Conservation (phyloP, 2,888 invertebrate species). For the Idaea straminata region DNA sequence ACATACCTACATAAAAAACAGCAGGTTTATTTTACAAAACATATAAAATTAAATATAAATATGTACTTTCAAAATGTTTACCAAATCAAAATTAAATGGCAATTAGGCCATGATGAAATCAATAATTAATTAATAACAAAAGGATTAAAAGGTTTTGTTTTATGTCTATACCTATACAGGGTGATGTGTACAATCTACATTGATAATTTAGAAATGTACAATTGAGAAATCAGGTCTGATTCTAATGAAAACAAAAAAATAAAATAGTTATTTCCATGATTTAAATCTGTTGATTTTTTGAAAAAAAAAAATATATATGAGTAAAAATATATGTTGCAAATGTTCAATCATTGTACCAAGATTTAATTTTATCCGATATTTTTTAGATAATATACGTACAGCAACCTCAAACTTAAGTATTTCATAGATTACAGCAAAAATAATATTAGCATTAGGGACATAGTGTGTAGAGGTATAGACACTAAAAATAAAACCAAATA, state of each 20-base stretch:
- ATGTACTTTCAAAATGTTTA: slow-evolving; percentile 17
- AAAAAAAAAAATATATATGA: too few relatives aligned
- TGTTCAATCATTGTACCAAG: too few relatives aligned
- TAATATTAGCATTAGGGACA: background rate
- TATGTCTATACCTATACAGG: slow-evolving; percentile 36
- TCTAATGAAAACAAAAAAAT: background rate
- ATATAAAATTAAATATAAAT: slow-evolving; percentile 12
- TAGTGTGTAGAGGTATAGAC: slow-evolving; percentile 31
- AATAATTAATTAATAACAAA: slow-evolving; percentile 73
- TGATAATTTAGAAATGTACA: background rate
- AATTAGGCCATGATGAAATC: slow-evolving; percentile 64
- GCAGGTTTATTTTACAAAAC: slow-evolving; percentile 15
- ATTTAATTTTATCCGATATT: too few relatives aligned
- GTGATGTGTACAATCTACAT: background rate
- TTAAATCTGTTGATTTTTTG: too few relatives aligned
- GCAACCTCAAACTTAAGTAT: background rate
- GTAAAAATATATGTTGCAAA: too few relatives aligned
- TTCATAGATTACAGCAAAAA: background rate
- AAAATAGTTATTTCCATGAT: too few relatives aligned
- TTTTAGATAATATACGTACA: too few relatives aligned
- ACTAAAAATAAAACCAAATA: slow-evolving; percentile 47
- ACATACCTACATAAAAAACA: slow-evolving; percentile 1
- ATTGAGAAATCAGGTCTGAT: background rate
- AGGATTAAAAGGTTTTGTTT: slow-evolving; percentile 46
- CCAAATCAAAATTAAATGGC: slow-evolving; percentile 41